Evolutionary conservation across 92 coral and sea anemone species (phyloP), one percentile per base, ranked within the genome.

Genomic region (Diadumene lineata): DNA sequence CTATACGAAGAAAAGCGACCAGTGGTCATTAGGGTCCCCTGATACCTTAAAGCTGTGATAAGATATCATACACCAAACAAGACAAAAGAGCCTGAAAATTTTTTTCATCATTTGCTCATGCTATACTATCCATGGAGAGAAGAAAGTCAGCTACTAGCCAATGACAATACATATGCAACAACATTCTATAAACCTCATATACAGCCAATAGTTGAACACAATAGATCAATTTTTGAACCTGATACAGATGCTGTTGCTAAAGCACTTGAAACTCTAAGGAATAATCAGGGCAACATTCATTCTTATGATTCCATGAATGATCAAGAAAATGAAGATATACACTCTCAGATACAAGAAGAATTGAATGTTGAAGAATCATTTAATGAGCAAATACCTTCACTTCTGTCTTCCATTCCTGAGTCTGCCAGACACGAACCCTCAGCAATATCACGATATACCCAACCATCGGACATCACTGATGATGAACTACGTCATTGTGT

Each of bases 81-180:
- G 58, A 50, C 8, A 50, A 79, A 82, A 44, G 88, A 87, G 38
- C 85, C 88, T 7, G 92, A 86, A 46, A 60, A 53, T 18, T 69
- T 26, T 78, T 82, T 78, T 25, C 87, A 87, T 58, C 92, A 82
- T 79, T 71, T 83, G n/a, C 85, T 77, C 8, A 81, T 78, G 81
- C 73, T 83, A 1, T 87, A 78, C 22, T 78, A 43, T 60, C 89
- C 89, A 70, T 84, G 89, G 89, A 63, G 88, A 34, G 33, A 80
- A 26, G 89, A 84, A 57, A 66, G 31, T 55, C 32, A 65, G 1
- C 81, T 88, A 11, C 21, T 85, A 19, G 87, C 76, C n/a, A 24
- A 19, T 24, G 86, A 84, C 21, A 76, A 74, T 62, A 79, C 86
- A 6, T 88, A 84, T 60, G 50, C 60, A 79, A 64, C 81, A 26